phyloP scores from a whole-genome alignment of 2,113 vertebrate species.

The Ranitomeya imitator region DNA sequence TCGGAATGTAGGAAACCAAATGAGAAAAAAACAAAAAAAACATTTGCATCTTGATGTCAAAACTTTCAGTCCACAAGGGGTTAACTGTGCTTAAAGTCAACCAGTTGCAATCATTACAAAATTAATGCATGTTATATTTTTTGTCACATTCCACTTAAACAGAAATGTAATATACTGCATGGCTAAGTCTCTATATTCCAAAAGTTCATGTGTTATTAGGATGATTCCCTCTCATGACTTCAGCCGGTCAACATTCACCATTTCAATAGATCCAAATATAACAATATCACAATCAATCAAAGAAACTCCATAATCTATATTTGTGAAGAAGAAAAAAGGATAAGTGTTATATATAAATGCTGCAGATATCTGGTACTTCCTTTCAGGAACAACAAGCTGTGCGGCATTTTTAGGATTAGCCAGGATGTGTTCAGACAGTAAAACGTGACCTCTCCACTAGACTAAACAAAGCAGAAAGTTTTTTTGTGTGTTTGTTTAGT shows the following conservation, averaged over 20 bases:
- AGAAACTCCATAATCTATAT: not conserved
- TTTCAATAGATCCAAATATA: not conserved
- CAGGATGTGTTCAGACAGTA: constrained; percentile 53
- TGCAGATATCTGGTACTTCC: constrained; percentile 47
- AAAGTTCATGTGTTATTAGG: not conserved
- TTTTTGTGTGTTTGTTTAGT: constrained; percentile 50
- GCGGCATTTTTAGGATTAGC: constrained; percentile 43
- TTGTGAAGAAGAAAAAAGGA: constrained; percentile 1
- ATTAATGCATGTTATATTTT: too few relatives aligned
- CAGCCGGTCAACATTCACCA: not conserved
- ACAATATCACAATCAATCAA: constrained; percentile 43
- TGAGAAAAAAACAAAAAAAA: too few relatives aligned
- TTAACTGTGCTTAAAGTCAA: not conserved
- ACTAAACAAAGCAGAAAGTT: constrained; percentile 45
- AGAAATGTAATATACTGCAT: not conserved
- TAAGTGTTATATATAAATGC: constrained; percentile 45
- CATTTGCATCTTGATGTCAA: too few relatives aligned
- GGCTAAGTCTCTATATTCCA: not conserved
- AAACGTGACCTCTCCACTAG: constrained; percentile 48
- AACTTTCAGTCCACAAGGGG: too few relatives aligned
- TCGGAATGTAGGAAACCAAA: not conserved
- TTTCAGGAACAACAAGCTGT: constrained; percentile 40
- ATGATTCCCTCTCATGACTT: constrained; percentile 6
- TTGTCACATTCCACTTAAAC: not conserved
- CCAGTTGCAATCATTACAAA: too few relatives aligned